phyloP scores from a whole-genome alignment of 2,113 vertebrate genomes.

The Macquaria ambigua region DNA sequence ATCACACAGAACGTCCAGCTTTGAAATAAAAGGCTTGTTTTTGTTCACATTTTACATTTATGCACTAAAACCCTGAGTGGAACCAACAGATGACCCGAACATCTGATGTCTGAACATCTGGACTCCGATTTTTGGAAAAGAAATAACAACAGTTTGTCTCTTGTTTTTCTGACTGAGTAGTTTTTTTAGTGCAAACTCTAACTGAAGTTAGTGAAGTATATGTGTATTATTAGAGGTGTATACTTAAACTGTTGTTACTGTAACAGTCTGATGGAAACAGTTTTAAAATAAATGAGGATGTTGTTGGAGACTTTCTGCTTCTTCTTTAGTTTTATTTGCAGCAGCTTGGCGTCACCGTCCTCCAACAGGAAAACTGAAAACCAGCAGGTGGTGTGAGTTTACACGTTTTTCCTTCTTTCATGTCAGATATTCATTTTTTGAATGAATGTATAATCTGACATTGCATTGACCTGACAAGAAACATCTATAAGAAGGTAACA shows the following conservation, averaged over 20 bases:
- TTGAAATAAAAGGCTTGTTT: not conserved
- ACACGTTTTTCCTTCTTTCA: too few species aligned
- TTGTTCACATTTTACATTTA: not conserved
- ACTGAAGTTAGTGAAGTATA: not conserved
- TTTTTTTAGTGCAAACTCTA: not conserved
- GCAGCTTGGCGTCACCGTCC: not conserved
- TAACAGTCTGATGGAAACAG: not conserved
- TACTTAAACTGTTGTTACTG: not conserved
- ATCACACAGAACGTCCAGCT: not conserved
- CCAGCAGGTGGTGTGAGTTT: not conserved
- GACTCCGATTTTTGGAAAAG: not conserved
- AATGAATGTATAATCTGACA: too few species aligned
- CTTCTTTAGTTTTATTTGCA: not conserved
- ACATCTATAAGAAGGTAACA: too few species aligned
- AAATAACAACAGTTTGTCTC: not conserved
- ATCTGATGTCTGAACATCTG: not conserved
- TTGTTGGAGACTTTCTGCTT: not conserved
- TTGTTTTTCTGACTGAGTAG: not conserved
- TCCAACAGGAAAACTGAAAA: not conserved
- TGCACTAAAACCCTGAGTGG: not conserved
- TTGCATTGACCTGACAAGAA: too few species aligned
- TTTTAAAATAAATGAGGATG: constrained; percentile 17
- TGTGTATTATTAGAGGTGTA: not conserved
- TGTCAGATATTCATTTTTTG: too few species aligned
- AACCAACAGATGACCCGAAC: not conserved